Percentiles rank a stretch among this genome's conserved stretches.
Conservation (phyloP, 2,888 invertebrate species). For the Pterostichus madidus region DNA sequence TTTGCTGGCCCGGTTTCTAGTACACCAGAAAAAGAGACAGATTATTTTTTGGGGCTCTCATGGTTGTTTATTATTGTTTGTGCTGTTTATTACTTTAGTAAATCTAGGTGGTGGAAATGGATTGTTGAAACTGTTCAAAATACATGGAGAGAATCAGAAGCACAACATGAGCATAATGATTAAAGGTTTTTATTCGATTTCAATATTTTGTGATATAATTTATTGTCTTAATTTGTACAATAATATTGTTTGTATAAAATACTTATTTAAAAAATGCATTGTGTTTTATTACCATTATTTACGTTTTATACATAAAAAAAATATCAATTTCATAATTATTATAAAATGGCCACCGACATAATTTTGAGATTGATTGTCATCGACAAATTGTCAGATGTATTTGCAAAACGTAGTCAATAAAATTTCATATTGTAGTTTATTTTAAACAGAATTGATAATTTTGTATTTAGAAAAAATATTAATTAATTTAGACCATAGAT, state of each 20-base stretch:
- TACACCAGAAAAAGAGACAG: conserved; percentile 87
- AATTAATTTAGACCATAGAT: background rate
- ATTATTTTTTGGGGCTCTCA: conserved; percentile 89
- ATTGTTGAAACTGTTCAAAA: conserved; percentile 91
- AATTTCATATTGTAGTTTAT: background rate
- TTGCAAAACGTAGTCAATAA: background rate
- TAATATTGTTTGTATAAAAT: background rate
- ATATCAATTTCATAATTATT: background rate
- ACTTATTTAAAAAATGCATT: conserved; percentile 21
- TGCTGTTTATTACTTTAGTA: conserved; percentile 86
- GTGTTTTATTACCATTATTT: background rate
- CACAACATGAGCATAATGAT: conserved; percentile 87
- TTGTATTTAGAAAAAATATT: conserved; percentile 34
- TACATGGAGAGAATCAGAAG: conserved; percentile 93
- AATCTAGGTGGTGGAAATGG: conserved; percentile 88
- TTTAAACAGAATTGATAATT: background rate
- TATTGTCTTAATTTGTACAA: background rate
- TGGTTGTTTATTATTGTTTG: conserved; percentile 92
- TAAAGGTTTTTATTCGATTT: conserved; percentile 72
- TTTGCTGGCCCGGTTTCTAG: conserved; percentile 90
- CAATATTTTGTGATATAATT: conserved; percentile 16
- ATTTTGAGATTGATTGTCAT: conserved; percentile 1
- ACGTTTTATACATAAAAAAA: background rate
- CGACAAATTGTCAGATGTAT: background rate
- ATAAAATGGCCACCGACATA: conserved; percentile 3